Percentiles rank a stretch among this genome's conserved stretches.
These are phyloP conservation scores for Thalassophryne amazonica DNA, from an alignment of 2,797 vertebrate species.

Conservation along the genomic window DNA sequence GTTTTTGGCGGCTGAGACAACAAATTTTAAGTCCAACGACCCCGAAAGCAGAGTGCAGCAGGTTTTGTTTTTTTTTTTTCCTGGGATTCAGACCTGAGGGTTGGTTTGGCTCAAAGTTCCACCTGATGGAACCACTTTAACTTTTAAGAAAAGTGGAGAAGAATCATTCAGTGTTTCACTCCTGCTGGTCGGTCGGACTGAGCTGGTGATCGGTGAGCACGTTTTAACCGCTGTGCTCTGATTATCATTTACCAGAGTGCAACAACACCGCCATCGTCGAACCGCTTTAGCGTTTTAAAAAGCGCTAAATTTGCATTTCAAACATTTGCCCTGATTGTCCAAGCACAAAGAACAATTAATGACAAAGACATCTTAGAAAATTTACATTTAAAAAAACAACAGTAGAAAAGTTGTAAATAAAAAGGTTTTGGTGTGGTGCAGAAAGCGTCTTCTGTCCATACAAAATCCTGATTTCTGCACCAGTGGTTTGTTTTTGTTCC, in stretches of 20 bases:
- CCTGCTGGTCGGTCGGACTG: slow-evolving; percentile 32
- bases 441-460: too few relatives aligned
- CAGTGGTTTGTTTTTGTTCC: too few relatives aligned
- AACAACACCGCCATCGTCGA: slow-evolving; percentile 6
- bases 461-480: too few relatives aligned
- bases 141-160: background rate
- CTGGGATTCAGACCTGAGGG: slow-evolving; percentile 54
- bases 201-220: slow-evolving; percentile 28
- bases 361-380: background rate
- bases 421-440: too few relatives aligned
- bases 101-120: slow-evolving; percentile 4
- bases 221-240: background rate
- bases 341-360: slow-evolving; percentile 19
- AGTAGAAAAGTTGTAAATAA: too few relatives aligned
- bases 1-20: too few relatives aligned
- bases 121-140: slow-evolving; percentile 27
- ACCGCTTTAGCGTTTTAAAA: too few relatives aligned
- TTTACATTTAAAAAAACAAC: background rate
- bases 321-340: slow-evolving; percentile 49
- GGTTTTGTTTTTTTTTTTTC: too few relatives aligned
- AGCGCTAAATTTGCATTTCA: background rate
- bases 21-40: too few relatives aligned
- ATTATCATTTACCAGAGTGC: background rate
- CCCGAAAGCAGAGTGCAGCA: too few relatives aligned
- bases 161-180: background rate